Evolutionary conservation across 1,140 invertebrate genomes (phyloP).

Genomic region (Argopecten irradians): DNA sequence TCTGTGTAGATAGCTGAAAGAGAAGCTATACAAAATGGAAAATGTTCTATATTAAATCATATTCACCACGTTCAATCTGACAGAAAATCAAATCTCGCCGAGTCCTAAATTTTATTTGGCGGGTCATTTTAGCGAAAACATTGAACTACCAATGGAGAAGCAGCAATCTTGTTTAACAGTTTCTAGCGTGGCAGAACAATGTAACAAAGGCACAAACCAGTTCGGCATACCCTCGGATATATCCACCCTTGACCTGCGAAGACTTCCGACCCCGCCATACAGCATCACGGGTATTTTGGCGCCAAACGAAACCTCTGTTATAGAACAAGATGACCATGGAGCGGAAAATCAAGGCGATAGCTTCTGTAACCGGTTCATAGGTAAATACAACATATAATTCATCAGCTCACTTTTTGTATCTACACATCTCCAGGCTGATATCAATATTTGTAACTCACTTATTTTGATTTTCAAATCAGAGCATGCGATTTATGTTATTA

Average conservation of each 20-base stretch:
- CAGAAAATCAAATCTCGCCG: constrained; percentile 8
- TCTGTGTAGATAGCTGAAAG: constrained; percentile 16
- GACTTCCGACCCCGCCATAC: background rate
- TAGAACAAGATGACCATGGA: background rate
- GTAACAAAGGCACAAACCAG: background rate
- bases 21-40: constrained; percentile 16
- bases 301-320: constrained; percentile 1
- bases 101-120: constrained; percentile 16
- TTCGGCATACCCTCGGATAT: background rate
- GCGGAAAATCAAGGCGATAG: background rate
- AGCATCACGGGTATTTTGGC: constrained; percentile 10
- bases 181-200: constrained; percentile 86
- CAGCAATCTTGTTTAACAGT: constrained; percentile 69
- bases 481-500: no score
- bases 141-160: constrained; percentile 1
- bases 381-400: no score
- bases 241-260: constrained; percentile 26
- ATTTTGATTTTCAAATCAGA: no score
- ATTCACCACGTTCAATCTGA: constrained; percentile 21
- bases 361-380: constrained; percentile 39
- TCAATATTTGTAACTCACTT: no score
- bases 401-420: no score
- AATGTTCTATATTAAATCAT: constrained; percentile 23
- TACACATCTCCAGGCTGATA: no score
- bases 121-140: constrained; percentile 16